Percentiles rank a stretch among this genome's conserved stretches.
These are phyloP conservation scores for Brachypodius melanocephalos DNA, from an alignment of 2,113 vertebrate genomes.

Conservation along the genomic window DNA sequence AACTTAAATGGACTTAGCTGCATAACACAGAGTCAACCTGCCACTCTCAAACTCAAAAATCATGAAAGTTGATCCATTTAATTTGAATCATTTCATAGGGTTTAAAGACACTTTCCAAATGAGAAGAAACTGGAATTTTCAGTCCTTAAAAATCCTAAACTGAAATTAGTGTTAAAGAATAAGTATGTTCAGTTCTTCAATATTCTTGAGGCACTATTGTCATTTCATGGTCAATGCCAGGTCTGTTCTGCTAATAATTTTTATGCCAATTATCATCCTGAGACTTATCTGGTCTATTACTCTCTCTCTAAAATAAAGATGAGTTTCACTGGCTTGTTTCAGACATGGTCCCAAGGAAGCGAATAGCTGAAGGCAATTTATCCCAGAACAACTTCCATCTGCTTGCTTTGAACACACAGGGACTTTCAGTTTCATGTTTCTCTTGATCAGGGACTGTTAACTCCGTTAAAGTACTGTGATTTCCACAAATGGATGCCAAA, in stretches of 20 bases:
- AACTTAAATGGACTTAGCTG: background rate
- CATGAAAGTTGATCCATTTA: background rate
- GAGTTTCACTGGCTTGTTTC: background rate
- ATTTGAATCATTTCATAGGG: background rate
- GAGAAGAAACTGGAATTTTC: background rate
- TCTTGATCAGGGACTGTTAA: background rate
- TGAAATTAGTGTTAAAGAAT: background rate
- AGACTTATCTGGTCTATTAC: conserved; percentile 3
- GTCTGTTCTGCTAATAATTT: background rate
- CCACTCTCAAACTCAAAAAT: background rate
- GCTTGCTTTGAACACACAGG: background rate
- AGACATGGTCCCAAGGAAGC: background rate
- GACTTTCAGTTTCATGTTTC: conserved; percentile 3
- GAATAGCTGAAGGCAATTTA: background rate
- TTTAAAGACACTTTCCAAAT: conserved; percentile 34
- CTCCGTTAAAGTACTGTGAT: background rate
- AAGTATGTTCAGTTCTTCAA: background rate
- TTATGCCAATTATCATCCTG: background rate
- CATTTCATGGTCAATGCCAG: background rate
- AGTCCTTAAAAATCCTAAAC: background rate
- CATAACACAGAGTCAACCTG: background rate
- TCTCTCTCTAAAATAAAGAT: background rate
- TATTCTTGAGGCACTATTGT: background rate
- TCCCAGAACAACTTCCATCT: background rate
- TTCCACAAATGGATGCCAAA: conserved; percentile 17